A percentile compares a stretch with the other conserved stretches of the same genome.
phyloP scores from a whole-genome alignment of 2,113 vertebrate species.

The Urocynchramus pylzowi region DNA sequence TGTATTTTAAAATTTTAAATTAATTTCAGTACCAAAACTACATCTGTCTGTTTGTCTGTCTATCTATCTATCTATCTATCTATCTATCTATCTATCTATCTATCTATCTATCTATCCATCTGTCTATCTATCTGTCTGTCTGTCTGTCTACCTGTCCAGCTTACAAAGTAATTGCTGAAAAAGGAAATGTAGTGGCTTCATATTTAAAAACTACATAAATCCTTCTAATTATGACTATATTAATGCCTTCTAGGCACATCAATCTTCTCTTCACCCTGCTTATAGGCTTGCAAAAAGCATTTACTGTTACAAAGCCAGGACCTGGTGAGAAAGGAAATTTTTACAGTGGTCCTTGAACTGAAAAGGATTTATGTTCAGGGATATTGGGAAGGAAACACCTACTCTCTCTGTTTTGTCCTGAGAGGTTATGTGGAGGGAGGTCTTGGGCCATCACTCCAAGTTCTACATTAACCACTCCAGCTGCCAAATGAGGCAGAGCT shows the following conservation, averaged over 20 bases:
- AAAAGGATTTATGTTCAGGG: neutral
- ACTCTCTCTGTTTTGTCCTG: neutral
- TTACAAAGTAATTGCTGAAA: neutral
- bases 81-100: neutral
- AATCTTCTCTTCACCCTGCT: neutral
- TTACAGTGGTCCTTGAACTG: neutral
- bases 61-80: neutral
- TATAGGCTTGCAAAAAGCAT: neutral
- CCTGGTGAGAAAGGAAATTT: neutral
- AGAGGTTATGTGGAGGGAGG: rapidly evolving
- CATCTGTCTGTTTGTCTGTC: neutral
- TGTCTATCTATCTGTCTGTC: too few relatives aligned
- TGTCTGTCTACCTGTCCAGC: neutral
- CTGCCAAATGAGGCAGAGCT: neutral
- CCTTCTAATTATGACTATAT: neutral
- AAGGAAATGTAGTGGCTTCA: neutral
- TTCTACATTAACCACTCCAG: neutral
- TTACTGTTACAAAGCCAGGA: neutral
- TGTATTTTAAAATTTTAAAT: neutral
- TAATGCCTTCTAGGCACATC: neutral
- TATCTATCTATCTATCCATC: neutral
- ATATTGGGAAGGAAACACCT: too few relatives aligned
- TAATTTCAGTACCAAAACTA: neutral
- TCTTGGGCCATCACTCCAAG: too few relatives aligned
- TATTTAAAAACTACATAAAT: neutral